These are phyloP conservation scores for Aphidius gifuensis DNA, from an alignment of 1,140 invertebrate genomes.

Conservation along the genomic window DNA sequence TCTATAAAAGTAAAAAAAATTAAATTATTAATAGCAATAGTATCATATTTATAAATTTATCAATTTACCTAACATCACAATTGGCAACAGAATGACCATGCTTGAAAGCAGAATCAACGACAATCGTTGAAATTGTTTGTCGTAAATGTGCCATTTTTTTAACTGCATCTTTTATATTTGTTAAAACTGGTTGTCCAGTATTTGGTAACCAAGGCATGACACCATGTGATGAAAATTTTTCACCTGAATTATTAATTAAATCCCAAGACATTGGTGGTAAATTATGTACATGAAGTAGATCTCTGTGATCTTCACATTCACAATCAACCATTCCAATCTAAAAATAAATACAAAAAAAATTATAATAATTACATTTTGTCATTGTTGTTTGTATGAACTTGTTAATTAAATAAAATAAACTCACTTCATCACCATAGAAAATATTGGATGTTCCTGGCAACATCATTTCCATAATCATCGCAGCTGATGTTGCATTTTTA, in stretches of 20 bases:
- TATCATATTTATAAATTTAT: neutral
- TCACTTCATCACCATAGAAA: conserved; percentile 80
- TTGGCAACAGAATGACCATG: conserved; percentile 61
- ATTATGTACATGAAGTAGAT: conserved; percentile 64
- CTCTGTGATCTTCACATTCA: conserved; percentile 56
- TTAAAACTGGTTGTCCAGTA: conserved; percentile 42
- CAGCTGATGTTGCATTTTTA: conserved; percentile 61
- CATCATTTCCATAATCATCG: conserved; percentile 67
- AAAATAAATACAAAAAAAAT: neutral
- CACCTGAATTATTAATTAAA: conserved; percentile 30
- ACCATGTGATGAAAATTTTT: conserved; percentile 51
- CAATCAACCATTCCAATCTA: conserved; percentile 48
- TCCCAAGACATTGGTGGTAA: conserved; percentile 65
- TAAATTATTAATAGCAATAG: neutral
- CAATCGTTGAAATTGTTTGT: conserved; percentile 63
- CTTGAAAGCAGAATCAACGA: conserved; percentile 66
- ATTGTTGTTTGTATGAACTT: no score
- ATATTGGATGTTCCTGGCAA: conserved; percentile 77
- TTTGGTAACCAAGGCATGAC: conserved; percentile 62
- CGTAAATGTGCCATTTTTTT: conserved; percentile 59
- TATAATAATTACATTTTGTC: conserved; percentile 5
- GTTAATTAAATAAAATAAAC: conserved; percentile 20
- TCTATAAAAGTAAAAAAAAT: conserved; percentile 32
- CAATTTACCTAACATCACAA: conserved; percentile 59
- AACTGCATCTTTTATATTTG: conserved; percentile 55